phyloP scores from a whole-genome alignment of 2,113 vertebrate species.

The Xenopus borealis region DNA sequence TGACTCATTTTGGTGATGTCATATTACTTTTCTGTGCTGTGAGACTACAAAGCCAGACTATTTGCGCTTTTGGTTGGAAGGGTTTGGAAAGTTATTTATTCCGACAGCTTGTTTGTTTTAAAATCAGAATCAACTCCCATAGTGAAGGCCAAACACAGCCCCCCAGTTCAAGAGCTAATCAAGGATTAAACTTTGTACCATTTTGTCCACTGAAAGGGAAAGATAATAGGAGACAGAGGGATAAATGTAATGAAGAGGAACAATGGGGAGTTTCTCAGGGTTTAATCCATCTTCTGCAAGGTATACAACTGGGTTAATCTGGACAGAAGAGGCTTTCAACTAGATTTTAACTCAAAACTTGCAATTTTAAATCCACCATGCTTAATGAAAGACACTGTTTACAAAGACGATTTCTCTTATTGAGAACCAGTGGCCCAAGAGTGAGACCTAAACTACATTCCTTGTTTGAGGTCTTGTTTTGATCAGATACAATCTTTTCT shows the following conservation, averaged over 20 bases:
- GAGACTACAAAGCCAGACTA: constrained; percentile 30
- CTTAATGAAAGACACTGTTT: constrained; percentile 64
- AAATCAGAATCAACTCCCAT: constrained; percentile 58
- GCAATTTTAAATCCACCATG: constrained; percentile 67
- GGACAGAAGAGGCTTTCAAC: constrained; percentile 54
- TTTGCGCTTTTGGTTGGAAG: constrained; percentile 47
- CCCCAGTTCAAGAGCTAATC: constrained; percentile 55
- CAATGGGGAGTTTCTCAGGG: constrained; percentile 59
- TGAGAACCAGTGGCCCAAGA: constrained; percentile 59
- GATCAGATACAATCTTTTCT: constrained; percentile 54
- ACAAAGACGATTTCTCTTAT: constrained; percentile 64
- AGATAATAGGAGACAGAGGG: constrained; percentile 66
- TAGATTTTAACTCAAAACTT: constrained; percentile 62
- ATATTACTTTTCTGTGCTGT: constrained; percentile 36
- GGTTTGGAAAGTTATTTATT: constrained; percentile 60
- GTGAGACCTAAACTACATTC: constrained; percentile 56
- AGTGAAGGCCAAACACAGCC: constrained; percentile 53
- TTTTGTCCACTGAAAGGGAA: constrained; percentile 61
- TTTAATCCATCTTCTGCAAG: constrained; percentile 65
- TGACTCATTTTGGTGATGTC: constrained; percentile 44
- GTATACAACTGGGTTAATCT: constrained; percentile 68
- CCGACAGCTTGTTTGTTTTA: constrained; percentile 62
- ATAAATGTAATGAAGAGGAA: constrained; percentile 67
- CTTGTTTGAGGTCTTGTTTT: constrained; percentile 57
- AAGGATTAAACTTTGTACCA: constrained; percentile 59